phyloP scores from a whole-genome alignment of 2,113 vertebrate genomes.

The Raja brachyura region DNA sequence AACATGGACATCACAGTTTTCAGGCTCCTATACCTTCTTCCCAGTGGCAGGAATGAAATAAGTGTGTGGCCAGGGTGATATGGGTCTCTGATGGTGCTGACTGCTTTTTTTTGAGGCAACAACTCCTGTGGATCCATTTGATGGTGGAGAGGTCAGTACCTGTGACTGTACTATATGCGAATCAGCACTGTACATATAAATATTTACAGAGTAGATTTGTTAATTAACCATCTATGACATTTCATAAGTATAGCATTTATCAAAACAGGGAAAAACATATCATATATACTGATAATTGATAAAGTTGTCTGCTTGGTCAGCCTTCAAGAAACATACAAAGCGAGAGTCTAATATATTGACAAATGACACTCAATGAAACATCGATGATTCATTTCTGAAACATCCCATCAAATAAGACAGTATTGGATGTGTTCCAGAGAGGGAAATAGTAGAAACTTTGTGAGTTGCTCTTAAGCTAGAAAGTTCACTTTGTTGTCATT shows the following conservation, averaged over 20 bases:
- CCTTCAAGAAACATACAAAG: not conserved
- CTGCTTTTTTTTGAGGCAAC: too few relatives aligned
- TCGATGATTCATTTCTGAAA: not conserved
- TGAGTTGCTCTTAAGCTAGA: not conserved
- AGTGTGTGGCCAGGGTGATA: too few relatives aligned
- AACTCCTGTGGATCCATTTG: too few relatives aligned
- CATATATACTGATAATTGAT: not conserved
- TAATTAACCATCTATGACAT: not conserved
- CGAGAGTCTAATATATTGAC: not conserved
- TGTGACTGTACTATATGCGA: too few relatives aligned
- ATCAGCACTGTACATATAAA: not conserved
- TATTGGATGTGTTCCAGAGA: not conserved
- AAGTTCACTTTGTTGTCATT: not conserved
- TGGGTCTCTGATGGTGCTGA: too few relatives aligned
- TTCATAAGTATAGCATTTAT: not conserved
- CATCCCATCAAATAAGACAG: not conserved
- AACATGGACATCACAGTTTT: too few relatives aligned
- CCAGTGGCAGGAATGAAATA: too few relatives aligned
- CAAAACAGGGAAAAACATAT: not conserved
- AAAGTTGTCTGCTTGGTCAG: not conserved
- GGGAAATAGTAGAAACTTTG: not conserved
- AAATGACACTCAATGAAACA: not conserved
- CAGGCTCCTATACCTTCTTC: too few relatives aligned
- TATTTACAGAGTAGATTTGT: not conserved
- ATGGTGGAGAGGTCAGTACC: too few relatives aligned